Evolutionary conservation across 1,140 invertebrate genomes (phyloP).

Genomic region (Bilobella aurantiaca): DNA sequence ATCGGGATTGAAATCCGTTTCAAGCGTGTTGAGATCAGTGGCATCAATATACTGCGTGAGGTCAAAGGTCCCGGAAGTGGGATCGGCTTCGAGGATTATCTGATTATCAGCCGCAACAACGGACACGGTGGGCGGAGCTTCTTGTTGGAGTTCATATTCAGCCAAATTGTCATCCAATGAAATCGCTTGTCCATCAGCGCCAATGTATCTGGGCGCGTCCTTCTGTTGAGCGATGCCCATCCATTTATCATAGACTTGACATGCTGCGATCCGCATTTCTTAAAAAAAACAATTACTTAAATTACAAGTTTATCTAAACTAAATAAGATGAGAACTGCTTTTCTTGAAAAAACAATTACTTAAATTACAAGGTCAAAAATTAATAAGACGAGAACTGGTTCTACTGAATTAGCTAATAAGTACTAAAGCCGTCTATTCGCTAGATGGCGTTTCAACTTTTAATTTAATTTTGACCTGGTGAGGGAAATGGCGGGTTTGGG

Average conservation of each 20-base stretch:
- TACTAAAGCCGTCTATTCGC: too few relatives aligned
- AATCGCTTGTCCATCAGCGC: background rate
- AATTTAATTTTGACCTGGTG: too few relatives aligned
- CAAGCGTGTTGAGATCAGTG: conserved; percentile 7
- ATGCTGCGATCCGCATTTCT: conserved; percentile 61
- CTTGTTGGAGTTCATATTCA: background rate
- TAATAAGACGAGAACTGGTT: too few relatives aligned
- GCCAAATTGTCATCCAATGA: background rate
- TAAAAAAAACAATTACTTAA: conserved; percentile 42
- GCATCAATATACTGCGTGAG: conserved; percentile 3
- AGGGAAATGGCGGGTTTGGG: too few relatives aligned
- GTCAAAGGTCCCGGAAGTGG: background rate
- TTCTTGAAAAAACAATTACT: background rate
- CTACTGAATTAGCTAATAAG: too few relatives aligned
- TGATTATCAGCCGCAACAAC: background rate
- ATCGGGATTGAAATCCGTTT: conserved; percentile 24
- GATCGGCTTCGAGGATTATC: background rate
- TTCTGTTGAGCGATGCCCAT: conserved; percentile 62
- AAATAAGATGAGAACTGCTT: too few relatives aligned
- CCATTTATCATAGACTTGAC: conserved; percentile 80
- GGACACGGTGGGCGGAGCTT: background rate
- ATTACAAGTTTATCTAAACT: background rate
- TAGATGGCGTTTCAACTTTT: too few relatives aligned
- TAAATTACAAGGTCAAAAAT: too few relatives aligned
- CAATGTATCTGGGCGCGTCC: conserved; percentile 16